Evolutionary conservation across 2,113 vertebrate species (phyloP).

Genomic region (Rhinichthys klamathensis): DNA sequence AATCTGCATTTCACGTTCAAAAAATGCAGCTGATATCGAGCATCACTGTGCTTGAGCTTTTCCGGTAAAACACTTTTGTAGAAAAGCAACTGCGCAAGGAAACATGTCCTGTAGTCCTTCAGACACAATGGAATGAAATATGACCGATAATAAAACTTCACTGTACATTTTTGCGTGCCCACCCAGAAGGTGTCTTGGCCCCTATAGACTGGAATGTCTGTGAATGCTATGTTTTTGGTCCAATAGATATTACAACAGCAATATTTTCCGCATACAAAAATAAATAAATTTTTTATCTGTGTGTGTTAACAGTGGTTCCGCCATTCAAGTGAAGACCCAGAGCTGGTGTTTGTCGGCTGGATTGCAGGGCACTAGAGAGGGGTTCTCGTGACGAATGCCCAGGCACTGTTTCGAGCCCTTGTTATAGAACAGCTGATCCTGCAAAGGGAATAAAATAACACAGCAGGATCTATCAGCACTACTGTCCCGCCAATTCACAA

Average conservation of each 20-base stretch:
- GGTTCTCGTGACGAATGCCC: constrained; percentile 83
- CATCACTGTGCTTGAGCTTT: neutral
- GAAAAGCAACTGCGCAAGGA: neutral
- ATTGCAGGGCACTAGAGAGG: constrained; percentile 82
- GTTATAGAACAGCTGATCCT: constrained; percentile 89
- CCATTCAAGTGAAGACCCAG: constrained; percentile 81
- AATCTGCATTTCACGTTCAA: constrained; percentile 24
- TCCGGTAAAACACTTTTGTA: neutral
- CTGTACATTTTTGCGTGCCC: constrained; percentile 4
- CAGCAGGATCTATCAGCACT: constrained; percentile 21
- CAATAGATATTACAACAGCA: constrained; percentile 62
- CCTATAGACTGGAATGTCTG: constrained; percentile 37
- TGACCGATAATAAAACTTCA: neutral
- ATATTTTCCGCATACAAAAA: constrained; percentile 72
- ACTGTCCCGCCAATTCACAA: constrained; percentile 8
- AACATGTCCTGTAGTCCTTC: neutral
- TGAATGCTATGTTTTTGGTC: constrained; percentile 15
- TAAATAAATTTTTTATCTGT: constrained; percentile 70
- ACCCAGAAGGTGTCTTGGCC: neutral
- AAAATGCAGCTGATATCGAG: neutral
- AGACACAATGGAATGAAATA: neutral
- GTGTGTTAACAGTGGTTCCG: neutral
- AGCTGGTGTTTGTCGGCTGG: constrained; percentile 86
- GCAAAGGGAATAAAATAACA: constrained; percentile 51
- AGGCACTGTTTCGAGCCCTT: constrained; percentile 84